Evolutionary conservation across 2,113 vertebrate species (phyloP), one percentile per base, ranked within the genome.

Genomic region (Hippopotamus amphibius): DNA sequence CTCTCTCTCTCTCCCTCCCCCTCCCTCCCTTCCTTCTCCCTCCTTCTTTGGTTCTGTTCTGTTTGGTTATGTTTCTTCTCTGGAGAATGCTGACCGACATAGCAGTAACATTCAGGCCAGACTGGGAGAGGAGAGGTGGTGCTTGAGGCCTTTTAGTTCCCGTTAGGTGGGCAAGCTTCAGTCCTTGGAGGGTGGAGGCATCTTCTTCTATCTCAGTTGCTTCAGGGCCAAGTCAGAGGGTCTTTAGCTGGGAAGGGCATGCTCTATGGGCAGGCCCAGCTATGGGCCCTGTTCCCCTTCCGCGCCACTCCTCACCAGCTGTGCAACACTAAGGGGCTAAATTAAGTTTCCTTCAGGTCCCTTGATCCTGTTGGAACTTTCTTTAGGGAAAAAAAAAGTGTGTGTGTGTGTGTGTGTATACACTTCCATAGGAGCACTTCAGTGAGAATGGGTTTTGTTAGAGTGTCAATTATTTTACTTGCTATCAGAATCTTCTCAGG

Each of bases 381-480:
- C 66, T 63, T 79, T n/a, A 59, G 16, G 53, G n/a, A 46, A 82
- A 92, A 79, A 74, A 30, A 21, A 22, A 46, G 41, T 33, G 15
- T 63, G 59, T 83, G 16, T 63, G 41, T 33, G 15, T 63, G 59
- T 83, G 16, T 61, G 13, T 61, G 15, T 61, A 50, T 50, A 37
- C 50, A 37, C 14, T 72, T 21, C 63, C 37, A 81, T 8, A 80
- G 71, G 28, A 84, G 37, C 26, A 87, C 69, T 83, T 72, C 57
- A 94, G 33, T 84, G 28, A 74, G 48, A 86, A 53, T 74, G 80
- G 41, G 28, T 66, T 92, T 95, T 79, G 15, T 61, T 92, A 48
- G 83, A 68, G 43, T 82, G n/a, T n/a, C 37, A 43, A 2, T 74
- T 92, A 83, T 53, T 53, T 28, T 90, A 41, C 21, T 33, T 37